Conservation (phyloP, 92 coral and sea anemone species). For the Epizoanthus ramosus region DNA sequence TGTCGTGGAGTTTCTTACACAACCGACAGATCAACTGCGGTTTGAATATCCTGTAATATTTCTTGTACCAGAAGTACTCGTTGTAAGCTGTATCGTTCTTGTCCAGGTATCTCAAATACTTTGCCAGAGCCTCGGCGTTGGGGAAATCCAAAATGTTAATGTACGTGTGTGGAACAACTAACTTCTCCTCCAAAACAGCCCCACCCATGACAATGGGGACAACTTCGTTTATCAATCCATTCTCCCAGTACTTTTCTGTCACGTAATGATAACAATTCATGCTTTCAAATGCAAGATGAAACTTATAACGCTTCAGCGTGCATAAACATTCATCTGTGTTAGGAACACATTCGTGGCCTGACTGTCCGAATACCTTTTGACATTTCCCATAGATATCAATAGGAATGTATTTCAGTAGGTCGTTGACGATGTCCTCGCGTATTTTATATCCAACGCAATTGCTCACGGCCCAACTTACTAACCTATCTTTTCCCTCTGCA, state of each 20-base stretch:
- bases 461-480: constrained; percentile 29
- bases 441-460: neutral
- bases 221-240: constrained; percentile 1
- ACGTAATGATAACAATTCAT: constrained; percentile 23
- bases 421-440: neutral
- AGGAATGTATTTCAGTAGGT: constrained; percentile 3
- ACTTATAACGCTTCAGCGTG: constrained; percentile 11
- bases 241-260: constrained; percentile 40
- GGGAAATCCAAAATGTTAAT: constrained; percentile 30
- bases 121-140: constrained; percentile 1
- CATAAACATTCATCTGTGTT: neutral
- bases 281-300: constrained; percentile 26
- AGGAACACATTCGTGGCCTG: neutral
- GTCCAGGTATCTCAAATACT: constrained; percentile 34
- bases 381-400: constrained; percentile 22
- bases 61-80: constrained; percentile 33
- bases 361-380: constrained; percentile 9
- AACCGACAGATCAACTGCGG: constrained; percentile 18
- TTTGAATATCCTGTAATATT: constrained; percentile 14
- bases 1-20: constrained; percentile 31
- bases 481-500: constrained; percentile 15
- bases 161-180: constrained; percentile 8
- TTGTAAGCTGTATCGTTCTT: constrained; percentile 31
- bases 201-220: constrained; percentile 36
- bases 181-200: neutral